Conservation (phyloP, 2,888 invertebrate genomes). For the Siphlonurus alternatus region DNA sequence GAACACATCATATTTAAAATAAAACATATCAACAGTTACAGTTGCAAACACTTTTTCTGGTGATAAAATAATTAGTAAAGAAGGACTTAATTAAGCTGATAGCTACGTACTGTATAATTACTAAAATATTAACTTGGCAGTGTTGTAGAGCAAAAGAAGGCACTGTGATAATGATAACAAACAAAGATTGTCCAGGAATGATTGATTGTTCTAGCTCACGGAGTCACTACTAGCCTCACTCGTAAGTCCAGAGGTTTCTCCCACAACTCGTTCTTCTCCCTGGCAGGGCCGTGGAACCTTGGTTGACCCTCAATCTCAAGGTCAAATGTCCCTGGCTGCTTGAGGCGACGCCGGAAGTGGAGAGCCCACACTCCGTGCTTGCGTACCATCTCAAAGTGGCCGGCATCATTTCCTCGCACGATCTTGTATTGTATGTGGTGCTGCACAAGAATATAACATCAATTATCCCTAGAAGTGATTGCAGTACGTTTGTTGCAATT, state of each 20-base stretch:
- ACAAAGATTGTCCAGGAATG: no score
- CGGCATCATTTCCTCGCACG: slow-evolving; percentile 36
- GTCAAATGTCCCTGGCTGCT: slow-evolving; percentile 34
- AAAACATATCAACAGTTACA: no score
- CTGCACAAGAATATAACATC: slow-evolving; percentile 25
- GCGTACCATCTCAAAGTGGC: slow-evolving; percentile 37
- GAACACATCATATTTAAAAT: no score
- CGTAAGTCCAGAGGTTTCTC: slow-evolving; percentile 36
- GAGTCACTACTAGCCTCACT: slow-evolving; percentile 32
- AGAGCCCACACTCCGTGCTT: slow-evolving; percentile 40
- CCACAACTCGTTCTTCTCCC: slow-evolving; percentile 25
- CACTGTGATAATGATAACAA: no score
- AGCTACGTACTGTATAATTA: no score
- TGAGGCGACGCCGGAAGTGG: slow-evolving; percentile 38
- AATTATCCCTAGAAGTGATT: slow-evolving; percentile 10
- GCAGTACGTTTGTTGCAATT: background rate
- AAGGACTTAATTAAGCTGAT: no score
- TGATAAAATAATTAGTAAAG: no score
- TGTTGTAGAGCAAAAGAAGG: background rate
- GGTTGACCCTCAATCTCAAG: slow-evolving; percentile 34
- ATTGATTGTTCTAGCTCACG: slow-evolving; percentile 15
- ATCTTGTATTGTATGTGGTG: slow-evolving; percentile 39
- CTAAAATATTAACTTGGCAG: background rate
- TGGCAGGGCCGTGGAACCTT: background rate
- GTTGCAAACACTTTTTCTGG: no score